Conservation (phyloP, 2,888 invertebrate species). For the Tortricodes alternella region DNA sequence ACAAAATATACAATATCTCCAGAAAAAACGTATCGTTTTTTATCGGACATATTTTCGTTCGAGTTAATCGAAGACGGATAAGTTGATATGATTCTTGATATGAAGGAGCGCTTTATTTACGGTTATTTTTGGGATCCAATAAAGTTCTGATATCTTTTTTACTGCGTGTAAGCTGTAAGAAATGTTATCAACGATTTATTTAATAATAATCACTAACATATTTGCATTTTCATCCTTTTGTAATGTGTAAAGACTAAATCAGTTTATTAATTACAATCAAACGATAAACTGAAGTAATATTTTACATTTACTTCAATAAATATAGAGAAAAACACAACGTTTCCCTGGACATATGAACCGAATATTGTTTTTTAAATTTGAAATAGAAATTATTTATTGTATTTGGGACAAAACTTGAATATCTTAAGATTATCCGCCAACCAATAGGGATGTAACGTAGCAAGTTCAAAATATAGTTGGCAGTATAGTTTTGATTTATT, state of each 20-base stretch:
- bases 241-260: not conserved
- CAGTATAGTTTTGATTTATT: not conserved
- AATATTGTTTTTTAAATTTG: too few species aligned
- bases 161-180: constrained; percentile 2
- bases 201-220: too few species aligned
- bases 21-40: constrained; percentile 65
- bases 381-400: too few species aligned
- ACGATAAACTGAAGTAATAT: too few species aligned
- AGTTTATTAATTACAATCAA: too few species aligned
- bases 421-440: too few species aligned
- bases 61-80: constrained; percentile 72
- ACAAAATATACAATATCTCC: constrained; percentile 63
- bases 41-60: constrained; percentile 69
- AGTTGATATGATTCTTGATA: constrained; percentile 60
- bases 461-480: not conserved
- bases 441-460: not conserved
- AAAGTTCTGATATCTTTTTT: constrained; percentile 34
- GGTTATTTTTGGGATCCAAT: constrained; percentile 48
- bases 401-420: too few species aligned
- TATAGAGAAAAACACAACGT: too few species aligned
- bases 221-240: not conserved
- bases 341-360: too few species aligned
- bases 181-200: constrained; percentile 7
- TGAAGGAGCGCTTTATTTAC: constrained; percentile 56
- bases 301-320: too few species aligned